These are phyloP conservation scores for Tinea trinotella DNA, from an alignment of 2,888 invertebrate genomes.

Conservation along the genomic window DNA sequence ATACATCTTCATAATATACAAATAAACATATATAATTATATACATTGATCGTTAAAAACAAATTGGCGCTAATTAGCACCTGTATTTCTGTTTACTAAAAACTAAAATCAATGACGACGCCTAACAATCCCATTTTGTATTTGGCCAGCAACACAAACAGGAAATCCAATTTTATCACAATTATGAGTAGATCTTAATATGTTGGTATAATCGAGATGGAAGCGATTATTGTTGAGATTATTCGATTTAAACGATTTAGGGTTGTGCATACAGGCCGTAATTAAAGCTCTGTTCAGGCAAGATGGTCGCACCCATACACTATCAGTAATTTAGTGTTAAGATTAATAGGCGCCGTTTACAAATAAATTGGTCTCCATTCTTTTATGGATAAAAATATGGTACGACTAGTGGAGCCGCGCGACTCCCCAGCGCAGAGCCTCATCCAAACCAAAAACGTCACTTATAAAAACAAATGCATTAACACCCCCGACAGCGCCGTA, in stretches of 20 bases:
- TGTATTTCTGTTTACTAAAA: not conserved
- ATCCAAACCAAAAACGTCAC: constrained; percentile 36
- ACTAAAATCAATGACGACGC: not conserved
- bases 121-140: not conserved
- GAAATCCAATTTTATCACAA: not conserved
- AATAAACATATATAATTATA: not conserved
- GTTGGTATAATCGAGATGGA: not conserved
- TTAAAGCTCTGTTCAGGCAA: constrained; percentile 43
- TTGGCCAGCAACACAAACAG: not conserved
- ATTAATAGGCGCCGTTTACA: constrained; percentile 36
- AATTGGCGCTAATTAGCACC: not conserved
- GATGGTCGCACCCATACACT: not conserved
- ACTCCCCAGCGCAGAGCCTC: constrained; percentile 34
- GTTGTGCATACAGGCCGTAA: not conserved
- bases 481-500: constrained; percentile 27
- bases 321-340: not conserved
- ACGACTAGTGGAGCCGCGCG: constrained; percentile 45
- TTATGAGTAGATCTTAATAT: no score
- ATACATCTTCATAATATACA: constrained; percentile 23
- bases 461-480: constrained; percentile 53
- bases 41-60: not conserved
- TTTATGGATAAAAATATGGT: constrained; percentile 51
- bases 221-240: not conserved
- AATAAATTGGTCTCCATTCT: constrained; percentile 57
- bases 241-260: not conserved